Conservation (phyloP, 2,888 invertebrate species). For the Synanthedon vespiformis region DNA sequence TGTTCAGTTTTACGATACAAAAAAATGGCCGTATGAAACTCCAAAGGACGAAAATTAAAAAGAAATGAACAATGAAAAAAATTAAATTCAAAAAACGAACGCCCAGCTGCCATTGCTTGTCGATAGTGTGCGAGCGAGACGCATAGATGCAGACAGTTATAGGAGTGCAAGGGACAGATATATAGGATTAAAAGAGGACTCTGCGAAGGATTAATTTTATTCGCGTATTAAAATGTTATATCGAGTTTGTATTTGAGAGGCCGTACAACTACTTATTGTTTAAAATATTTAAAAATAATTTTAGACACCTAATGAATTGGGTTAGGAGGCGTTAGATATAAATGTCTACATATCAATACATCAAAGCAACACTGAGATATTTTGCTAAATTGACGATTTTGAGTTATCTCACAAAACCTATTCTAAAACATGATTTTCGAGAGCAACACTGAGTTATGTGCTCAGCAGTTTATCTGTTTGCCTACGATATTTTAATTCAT, state of each 20-base stretch:
- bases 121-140: constrained; percentile 35
- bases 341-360: no score
- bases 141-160: constrained; percentile 6
- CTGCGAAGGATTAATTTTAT: constrained; percentile 57
- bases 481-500: no score
- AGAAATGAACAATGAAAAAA: constrained; percentile 41
- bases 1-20: constrained; percentile 36
- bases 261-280: constrained; percentile 33
- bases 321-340: no score
- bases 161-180: constrained; percentile 30
- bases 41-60: constrained; percentile 55
- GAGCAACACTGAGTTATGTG: no score
- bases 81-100: constrained; percentile 46
- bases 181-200: constrained; percentile 46
- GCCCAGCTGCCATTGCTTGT: constrained; percentile 55
- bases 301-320: no score
- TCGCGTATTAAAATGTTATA: constrained; percentile 45
- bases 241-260: constrained; percentile 45
- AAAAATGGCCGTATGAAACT: constrained; percentile 54
- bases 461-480: no score
- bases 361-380: no score
- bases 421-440: no score
- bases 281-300: constrained; percentile 20
- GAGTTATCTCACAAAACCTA: no score
- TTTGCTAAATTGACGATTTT: no score